phyloP scores from a whole-genome alignment of 1,140 invertebrate genomes.

The Ceratoteleas bidentatus region DNA sequence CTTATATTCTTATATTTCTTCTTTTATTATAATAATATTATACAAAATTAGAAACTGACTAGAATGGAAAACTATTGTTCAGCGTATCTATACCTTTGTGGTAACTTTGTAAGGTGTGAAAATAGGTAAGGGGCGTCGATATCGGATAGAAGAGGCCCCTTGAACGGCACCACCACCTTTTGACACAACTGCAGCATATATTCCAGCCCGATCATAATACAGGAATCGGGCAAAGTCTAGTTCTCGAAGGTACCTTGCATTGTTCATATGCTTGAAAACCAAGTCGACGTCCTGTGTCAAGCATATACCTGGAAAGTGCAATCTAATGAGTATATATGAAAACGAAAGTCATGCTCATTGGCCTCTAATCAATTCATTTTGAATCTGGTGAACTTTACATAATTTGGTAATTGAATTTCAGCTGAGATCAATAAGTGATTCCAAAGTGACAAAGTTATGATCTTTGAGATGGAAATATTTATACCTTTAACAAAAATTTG shows the following conservation, averaged over 20 bases:
- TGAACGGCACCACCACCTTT: conserved; percentile 86
- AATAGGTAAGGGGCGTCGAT: conserved; percentile 88
- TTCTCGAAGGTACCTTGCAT: conserved; percentile 90
- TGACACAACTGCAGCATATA: conserved; percentile 84
- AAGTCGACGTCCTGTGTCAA: conserved; percentile 91
- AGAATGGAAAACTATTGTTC: too few relatives aligned
- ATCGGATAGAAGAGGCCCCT: conserved; percentile 88
- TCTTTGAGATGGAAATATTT: too few relatives aligned
- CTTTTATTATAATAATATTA: too few relatives aligned
- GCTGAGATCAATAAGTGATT: too few relatives aligned
- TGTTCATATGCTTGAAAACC: conserved; percentile 92
- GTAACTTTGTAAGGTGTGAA: conserved; percentile 88
- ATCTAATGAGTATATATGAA: conserved; percentile 21
- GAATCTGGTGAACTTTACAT: too few relatives aligned
- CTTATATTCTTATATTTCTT: too few relatives aligned
- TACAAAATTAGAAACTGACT: too few relatives aligned
- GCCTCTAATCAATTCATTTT: too few relatives aligned
- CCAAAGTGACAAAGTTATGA: too few relatives aligned
- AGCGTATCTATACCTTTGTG: conserved; percentile 83
- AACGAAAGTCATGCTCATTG: too few relatives aligned
- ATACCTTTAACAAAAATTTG: too few relatives aligned
- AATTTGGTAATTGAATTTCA: too few relatives aligned
- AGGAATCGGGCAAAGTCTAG: conserved; percentile 92
- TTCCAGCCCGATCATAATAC: conserved; percentile 87
- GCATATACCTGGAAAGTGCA: conserved; percentile 84